Evolutionary conservation across 1,140 invertebrate genomes (phyloP), one percentile per base, ranked within the genome.

Genomic region (Leptinotarsa defecta): DNA sequence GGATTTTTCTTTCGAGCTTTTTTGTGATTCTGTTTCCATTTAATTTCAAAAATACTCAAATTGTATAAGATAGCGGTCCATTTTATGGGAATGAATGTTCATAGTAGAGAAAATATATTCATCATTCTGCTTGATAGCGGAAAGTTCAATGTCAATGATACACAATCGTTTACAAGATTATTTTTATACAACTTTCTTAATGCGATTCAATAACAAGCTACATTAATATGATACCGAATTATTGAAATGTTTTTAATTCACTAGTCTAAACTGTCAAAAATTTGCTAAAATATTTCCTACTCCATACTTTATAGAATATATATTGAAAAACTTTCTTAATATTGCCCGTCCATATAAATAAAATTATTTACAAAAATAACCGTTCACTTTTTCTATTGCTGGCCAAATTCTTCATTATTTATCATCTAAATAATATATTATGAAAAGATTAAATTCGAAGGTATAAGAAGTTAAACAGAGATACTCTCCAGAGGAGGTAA

Each of bases 261-360:
- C 62, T 72, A 72, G 20, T 72, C 52, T 64, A 72, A 8, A 17
- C 20, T 62, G 52, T 72, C 52, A 72, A 62, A 72, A 72, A 72
- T 72, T 61, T 64, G 52, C 71, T 72, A 72, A 52, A 62, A 62
- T 72, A 72, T 72, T 72, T n/a, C n/a, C 71, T 72, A 72, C 49
- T 72, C 24, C 19, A 52, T 65, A 65, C 20, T 24, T 65, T 65
- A 24, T 72, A 61, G 71, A 27, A 72, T 72, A 72, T 63, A 72
- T 62, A 48, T 49, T 71, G 20, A 48, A 71, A 71, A 43, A 57
- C 34, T 48, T 11, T 49, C 22, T 71, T 15, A 71, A 52, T 49
- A 49, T 71, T 71, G 49, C 49, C 43, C 48, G 48, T 71, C 19
- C 13, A 11, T 52, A 71, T 43, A 71, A 19, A 57, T n/a, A 8